Base-by-base conservation (phyloP, 2,888 invertebrate species). In the Malacosoma neustria region DNA sequence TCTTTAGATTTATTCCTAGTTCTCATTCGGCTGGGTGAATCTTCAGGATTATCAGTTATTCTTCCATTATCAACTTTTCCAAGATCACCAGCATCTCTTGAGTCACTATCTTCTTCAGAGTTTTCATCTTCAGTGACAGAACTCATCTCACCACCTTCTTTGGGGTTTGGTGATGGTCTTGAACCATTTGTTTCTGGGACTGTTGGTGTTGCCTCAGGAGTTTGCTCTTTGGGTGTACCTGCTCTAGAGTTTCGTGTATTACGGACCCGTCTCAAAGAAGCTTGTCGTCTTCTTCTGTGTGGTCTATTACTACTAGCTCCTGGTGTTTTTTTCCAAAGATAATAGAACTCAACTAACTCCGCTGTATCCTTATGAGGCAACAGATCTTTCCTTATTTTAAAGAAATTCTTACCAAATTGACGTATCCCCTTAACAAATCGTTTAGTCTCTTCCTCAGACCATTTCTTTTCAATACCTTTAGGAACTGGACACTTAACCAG, bases 241-340 rank as follows among this genome's bases (percentile, higher is more conserved):
- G 93, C 93, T 65, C 95, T 90, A 52, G 95, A 94, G 68, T 94
- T 95, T 48, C 96, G 88, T 38, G 96, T 95, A 61, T 95, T 95
- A 49, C 96, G 90, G 50, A 96, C 96, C 60, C 97, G 89, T 52
- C 96, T 89, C 57, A 97, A 84, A 35, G 96, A 95, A 54, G 93
- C 93, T 72, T 94, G 95, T 36, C 96, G 88, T 48, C 97, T 88
- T 67, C 98, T 89, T 49, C 98, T 89, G 69, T 98, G 97, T 14
- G 98, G 98, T 54, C 98, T 90, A 76, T 97, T 97, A 72, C 96
- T 97, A 74, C 96, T 96, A 45, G 99, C 99, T 60, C 97, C 97
- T 12, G 98, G 97, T 30, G 98, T 98, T 87, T 99, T 99, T 88
- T 99, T 99, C 99, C 99, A 99, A 67, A 98, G 89, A 86, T 99